These are phyloP conservation scores for Leptobrachium ailaonicum DNA, from an alignment of 2,113 vertebrate genomes.

Conservation along the genomic window DNA sequence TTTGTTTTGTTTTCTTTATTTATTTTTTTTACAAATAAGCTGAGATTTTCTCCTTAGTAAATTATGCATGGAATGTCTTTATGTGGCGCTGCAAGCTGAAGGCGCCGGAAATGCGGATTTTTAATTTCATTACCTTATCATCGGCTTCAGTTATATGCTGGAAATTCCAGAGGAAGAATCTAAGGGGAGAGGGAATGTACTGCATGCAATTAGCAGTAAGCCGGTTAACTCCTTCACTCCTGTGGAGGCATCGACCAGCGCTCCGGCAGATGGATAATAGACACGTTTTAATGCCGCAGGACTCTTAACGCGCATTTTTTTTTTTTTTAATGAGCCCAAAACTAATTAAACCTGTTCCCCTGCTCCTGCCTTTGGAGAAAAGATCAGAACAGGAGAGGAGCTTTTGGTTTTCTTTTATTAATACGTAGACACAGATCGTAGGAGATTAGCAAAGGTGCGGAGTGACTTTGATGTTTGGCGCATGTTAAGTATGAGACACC, in stretches of 20 bases:
- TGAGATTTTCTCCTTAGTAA: slow-evolving; percentile 9
- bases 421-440: slow-evolving; percentile 54
- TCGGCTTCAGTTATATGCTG: not conserved
- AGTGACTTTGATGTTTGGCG: slow-evolving; percentile 15
- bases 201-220: not conserved
- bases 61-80: slow-evolving; percentile 17
- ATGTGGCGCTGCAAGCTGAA: slow-evolving; percentile 6
- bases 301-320: not conserved
- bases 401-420: slow-evolving; percentile 62
- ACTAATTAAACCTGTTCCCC: slow-evolving; percentile 61
- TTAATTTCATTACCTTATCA: slow-evolving; percentile 22
- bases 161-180: not conserved
- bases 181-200: not conserved
- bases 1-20: no score
- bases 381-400: slow-evolving; percentile 61
- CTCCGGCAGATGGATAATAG: not conserved
- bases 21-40: slow-evolving; percentile 16
- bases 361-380: slow-evolving; percentile 57
- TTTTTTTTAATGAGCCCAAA: not conserved
- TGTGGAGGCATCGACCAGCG: not conserved
- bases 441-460: slow-evolving; percentile 55
- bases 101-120: slow-evolving; percentile 2
- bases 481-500: not conserved
- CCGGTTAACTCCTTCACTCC: not conserved
- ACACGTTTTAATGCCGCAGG: not conserved